A percentile compares a stretch with the other conserved stretches of the same genome.
phyloP scores from a whole-genome alignment of 2,797 vertebrate species.

The Ceryle rudis region DNA sequence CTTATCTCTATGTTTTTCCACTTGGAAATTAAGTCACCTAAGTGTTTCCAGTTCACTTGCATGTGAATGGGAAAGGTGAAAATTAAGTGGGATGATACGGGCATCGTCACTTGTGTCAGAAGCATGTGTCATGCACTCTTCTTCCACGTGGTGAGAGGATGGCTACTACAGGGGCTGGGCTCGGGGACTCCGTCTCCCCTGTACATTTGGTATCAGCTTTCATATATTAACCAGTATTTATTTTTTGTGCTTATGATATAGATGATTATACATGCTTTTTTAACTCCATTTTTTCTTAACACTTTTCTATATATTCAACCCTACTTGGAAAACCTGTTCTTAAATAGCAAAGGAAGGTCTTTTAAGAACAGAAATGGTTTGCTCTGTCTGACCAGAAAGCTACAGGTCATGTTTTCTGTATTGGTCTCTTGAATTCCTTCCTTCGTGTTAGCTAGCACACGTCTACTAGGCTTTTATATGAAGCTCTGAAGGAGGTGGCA shows the following conservation, averaged over 20 bases:
- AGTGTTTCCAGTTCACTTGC: not conserved
- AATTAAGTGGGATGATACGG: fast-evolving
- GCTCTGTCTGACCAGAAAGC: not conserved
- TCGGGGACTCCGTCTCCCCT: not conserved
- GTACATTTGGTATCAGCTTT: not conserved
- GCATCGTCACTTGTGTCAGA: not conserved
- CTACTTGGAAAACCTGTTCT: not conserved
- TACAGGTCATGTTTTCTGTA: not conserved
- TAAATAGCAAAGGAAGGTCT: not conserved
- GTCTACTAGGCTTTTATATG: not conserved
- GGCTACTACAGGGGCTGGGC: not conserved
- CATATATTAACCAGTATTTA: not conserved
- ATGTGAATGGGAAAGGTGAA: not conserved
- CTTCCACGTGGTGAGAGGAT: not conserved
- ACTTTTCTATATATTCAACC: not conserved
- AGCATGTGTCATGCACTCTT: not conserved
- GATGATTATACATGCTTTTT: not conserved
- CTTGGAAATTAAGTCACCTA: not conserved
- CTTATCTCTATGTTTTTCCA: fast-evolving
- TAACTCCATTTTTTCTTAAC: not conserved
- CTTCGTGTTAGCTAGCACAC: not conserved
- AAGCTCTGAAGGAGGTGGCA: not conserved
- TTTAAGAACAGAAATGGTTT: not conserved
- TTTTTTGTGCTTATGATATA: not conserved
- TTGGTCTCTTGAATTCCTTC: not conserved